phyloP scores from a whole-genome alignment of 2,797 vertebrate species.

The Gymnoscopelus microlampas region DNA sequence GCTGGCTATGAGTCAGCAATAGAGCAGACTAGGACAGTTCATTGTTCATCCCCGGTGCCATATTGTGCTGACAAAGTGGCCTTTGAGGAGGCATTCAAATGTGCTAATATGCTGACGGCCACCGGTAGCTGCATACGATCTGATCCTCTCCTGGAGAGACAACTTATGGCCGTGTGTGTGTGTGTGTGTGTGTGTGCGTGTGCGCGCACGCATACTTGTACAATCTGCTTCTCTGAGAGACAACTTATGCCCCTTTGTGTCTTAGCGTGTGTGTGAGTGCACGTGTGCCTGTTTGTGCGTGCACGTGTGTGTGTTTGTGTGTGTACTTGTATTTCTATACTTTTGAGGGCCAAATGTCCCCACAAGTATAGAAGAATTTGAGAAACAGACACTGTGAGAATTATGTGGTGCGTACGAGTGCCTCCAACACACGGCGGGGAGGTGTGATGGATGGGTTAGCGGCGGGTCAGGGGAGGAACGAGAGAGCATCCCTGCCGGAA shows the following conservation, averaged over 20 bases:
- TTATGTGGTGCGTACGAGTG: slow-evolving; percentile 1
- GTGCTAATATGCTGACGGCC: slow-evolving; percentile 15
- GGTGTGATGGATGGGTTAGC: slow-evolving; percentile 9
- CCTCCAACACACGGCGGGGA: neutral
- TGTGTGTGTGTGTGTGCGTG: neutral
- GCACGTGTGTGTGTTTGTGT: neutral
- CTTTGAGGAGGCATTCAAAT: slow-evolving; percentile 30
- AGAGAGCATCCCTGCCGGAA: neutral
- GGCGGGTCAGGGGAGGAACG: slow-evolving; percentile 8
- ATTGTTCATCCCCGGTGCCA: neutral
- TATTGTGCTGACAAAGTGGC: slow-evolving; percentile 18
- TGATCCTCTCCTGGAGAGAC: slow-evolving; percentile 1
- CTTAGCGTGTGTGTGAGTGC: neutral
- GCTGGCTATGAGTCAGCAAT: neutral
- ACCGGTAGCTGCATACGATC: slow-evolving; percentile 6
- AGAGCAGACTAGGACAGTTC: neutral
- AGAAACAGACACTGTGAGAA: neutral
- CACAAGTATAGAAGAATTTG: too few species aligned
- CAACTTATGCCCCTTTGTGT: neutral
- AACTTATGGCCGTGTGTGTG: slow-evolving; percentile 22
- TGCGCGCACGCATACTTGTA: neutral
- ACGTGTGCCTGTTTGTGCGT: neutral
- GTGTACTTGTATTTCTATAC: slow-evolving; percentile 1
- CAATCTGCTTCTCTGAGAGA: too few species aligned
- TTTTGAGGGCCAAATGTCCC: too few species aligned